Conservation (phyloP, 2,797 vertebrate species). For the Holocentrus rufus region DNA sequence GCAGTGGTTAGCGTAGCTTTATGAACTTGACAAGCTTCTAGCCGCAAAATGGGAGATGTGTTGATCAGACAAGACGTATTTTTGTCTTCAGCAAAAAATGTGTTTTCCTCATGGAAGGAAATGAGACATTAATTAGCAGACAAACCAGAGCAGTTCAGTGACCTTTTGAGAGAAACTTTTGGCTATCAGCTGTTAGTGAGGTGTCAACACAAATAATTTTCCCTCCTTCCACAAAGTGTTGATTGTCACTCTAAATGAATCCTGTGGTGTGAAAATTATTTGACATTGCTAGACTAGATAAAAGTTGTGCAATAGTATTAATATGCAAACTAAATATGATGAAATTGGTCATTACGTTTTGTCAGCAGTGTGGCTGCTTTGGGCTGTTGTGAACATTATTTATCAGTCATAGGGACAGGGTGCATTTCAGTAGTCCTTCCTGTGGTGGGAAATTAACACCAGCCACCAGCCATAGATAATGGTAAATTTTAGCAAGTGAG, state of each 20-base stretch:
- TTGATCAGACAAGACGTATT: not conserved
- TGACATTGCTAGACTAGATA: slow-evolving; percentile 31
- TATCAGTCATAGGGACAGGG: too few relatives aligned
- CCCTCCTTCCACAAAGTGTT: slow-evolving; percentile 18
- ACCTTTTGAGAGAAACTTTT: not conserved
- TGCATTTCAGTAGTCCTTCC: not conserved
- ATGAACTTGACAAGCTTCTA: not conserved
- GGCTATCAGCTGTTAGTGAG: not conserved
- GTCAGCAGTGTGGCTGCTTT: not conserved
- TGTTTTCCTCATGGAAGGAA: not conserved
- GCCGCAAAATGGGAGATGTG: not conserved
- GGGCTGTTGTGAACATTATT: not conserved
- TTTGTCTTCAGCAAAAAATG: not conserved
- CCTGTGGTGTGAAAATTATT: slow-evolving; percentile 33
- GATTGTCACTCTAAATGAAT: slow-evolving; percentile 42
- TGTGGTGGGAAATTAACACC: not conserved
- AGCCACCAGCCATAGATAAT: not conserved
- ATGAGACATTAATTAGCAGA: not conserved
- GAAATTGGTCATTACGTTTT: slow-evolving; percentile 15
- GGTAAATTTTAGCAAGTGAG: not conserved
- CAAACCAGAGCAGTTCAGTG: not conserved
- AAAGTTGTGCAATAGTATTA: slow-evolving; percentile 56
- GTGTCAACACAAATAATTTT: not conserved
- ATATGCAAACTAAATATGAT: slow-evolving; percentile 26
- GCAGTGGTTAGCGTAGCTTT: not conserved